Base-by-base conservation (phyloP, 2,797 vertebrate species). In the Microctenopoma stevenorrisi region DNA sequence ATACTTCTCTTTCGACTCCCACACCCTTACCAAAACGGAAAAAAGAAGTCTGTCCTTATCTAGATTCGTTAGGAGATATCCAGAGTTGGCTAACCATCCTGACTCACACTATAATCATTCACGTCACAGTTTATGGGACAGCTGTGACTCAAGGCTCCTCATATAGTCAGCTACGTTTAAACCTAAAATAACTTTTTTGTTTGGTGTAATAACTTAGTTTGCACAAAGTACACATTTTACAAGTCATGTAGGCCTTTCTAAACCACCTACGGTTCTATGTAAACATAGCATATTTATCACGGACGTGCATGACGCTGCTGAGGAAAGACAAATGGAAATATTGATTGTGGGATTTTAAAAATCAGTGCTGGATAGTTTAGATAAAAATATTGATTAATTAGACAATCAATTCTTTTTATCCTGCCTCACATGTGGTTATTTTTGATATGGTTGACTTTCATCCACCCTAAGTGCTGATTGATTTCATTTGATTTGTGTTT, bases 391-490 rank as follows among this genome's bases (percentile, higher is more conserved):
- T 12, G n/a, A 48, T 48, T 48, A 48, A 22, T 48, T n/a, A 12
- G 18, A 3, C 4, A 25, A 48, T 12, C 10, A 5, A 22, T 48
- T 25, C 9, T 22, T 12, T 38, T 48, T 48, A 22, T 48, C 10
- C 46, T 22, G 18, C 1, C 18, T n/a, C 22, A 22, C n/a, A 25
- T 22, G 44, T 47, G 5, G 11, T 47, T 47, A 47, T 48, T 61
- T 84, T 56, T 84, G 74, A 67, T 84, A 76, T 84, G 77, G 78
- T 84, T 84, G 61, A 69, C 86, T 89, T 72, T 86, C 74, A 81
- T 88, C 79, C 64, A 62, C 69, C 49, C 58, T 66, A 79, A 87
- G 81, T 78, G 78, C 80, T 88, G 84, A 86, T 86, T 87, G 84
- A 85, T 88, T 84, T 38, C 4, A 15, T 44, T 68, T 37, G 43